Base-by-base conservation (phyloP, 64 coral and sea anemone genomes). In the Orbicella faveolata region DNA sequence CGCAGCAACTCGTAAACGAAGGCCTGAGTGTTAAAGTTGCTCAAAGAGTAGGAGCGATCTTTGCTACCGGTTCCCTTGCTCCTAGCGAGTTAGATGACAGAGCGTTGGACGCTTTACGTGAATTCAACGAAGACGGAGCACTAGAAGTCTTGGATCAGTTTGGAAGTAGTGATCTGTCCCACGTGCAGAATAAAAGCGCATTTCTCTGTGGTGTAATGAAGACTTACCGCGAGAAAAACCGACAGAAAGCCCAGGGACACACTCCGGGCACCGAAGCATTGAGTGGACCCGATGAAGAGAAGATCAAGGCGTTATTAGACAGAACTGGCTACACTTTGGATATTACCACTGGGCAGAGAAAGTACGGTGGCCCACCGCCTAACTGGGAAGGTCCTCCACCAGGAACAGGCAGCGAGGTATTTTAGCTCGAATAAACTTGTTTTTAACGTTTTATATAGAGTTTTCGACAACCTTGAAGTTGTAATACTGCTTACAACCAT, bases 141-240 rank as follows among this genome's bases (percentile, higher is more conserved):
- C 77, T 96, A 53, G 94, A 90, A 86, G 97, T 99, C 21, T 87
- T 99, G 44, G 93, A 99, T 36, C 97, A 99, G 86, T 99, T 99
- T 74, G 91, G 91, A 39, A 96, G 20, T n/a, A 99, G 97, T 78
- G 97, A 99, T 92, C 86, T 99, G 37, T 99, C 97, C 6, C 97
- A 99, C 67, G 97, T 99, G n/a, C 97, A 99, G 79, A 99, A 99
- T 52, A 99, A 99, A 86, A 99, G 97, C 61, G 97, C 97, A n/a
- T 99, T 99, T 77, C 91, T 99, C 54, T 99, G 97, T 37, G 97
- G 97, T 2, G 91, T 99, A 9, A 99, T 99, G 97, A 99, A 99
- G 79, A 99, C 97, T 0, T 95, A 96, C 52, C 94, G 97, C 12
- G 97, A 99, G 75, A 99, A 99, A 80, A 99, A 99, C 61, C 92